Evolutionary conservation across 2,113 vertebrate genomes (phyloP).

Genomic region (Neomonachus schauinslandi): DNA sequence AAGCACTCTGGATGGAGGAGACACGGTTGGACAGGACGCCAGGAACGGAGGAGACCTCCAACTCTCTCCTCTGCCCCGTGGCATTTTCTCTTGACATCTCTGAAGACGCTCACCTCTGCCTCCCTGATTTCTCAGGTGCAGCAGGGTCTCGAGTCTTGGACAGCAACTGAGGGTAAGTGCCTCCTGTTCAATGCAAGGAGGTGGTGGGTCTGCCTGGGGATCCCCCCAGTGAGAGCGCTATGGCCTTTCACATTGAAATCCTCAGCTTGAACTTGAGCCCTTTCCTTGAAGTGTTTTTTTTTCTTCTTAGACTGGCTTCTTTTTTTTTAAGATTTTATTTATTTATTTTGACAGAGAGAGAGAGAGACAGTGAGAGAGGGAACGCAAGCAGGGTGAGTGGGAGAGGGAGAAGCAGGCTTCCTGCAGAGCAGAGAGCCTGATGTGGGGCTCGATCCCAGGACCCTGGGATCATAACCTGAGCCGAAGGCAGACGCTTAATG

Average conservation of each 20-base stretch:
- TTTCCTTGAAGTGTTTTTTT: background rate
- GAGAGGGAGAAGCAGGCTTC: too few relatives aligned
- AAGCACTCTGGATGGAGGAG: background rate
- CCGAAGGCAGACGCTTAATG: too few relatives aligned
- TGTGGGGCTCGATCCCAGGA: too few relatives aligned
- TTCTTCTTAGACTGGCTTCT: background rate
- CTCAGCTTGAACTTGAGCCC: background rate
- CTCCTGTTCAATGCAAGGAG: background rate
- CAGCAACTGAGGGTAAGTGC: background rate
- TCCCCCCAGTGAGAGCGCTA: background rate
- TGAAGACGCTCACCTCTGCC: background rate
- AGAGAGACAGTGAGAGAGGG: too few relatives aligned
- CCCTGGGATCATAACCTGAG: too few relatives aligned
- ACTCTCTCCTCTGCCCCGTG: too few relatives aligned
- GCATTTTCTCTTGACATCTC: background rate
- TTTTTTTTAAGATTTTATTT: too few relatives aligned
- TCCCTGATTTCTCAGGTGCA: too few relatives aligned
- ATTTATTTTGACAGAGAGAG: too few relatives aligned
- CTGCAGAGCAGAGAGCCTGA: too few relatives aligned
- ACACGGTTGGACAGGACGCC: accelerated
- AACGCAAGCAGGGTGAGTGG: too few relatives aligned
- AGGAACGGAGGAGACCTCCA: background rate
- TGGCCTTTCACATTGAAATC: background rate
- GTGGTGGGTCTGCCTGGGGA: background rate
- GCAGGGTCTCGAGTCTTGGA: background rate